Percentiles rank a stretch among this genome's conserved stretches.
Evolutionary conservation across 2,797 vertebrate species (phyloP).

Genomic region (Botia kubotai): DNA sequence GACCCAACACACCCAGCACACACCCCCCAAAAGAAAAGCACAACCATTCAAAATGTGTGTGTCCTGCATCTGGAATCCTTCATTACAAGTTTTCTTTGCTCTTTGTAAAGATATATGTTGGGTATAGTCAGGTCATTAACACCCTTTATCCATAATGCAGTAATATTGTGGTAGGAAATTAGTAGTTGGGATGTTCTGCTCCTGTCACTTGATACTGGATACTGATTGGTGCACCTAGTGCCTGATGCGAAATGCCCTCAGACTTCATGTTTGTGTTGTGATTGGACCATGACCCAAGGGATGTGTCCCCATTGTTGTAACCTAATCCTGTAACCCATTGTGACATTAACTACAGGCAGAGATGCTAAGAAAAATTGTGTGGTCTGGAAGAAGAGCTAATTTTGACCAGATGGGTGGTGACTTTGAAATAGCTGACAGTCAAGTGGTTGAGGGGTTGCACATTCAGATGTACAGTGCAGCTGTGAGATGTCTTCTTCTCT

Average conservation of each 20-base stretch:
- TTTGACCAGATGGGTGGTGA: conserved; percentile 61
- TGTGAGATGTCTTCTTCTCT: conserved; percentile 64
- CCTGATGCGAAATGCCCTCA: conserved; percentile 13
- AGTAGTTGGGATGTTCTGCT: conserved; percentile 60
- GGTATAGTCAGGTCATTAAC: conserved; percentile 50
- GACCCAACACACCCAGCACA: conserved; percentile 15
- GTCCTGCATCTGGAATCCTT: background rate
- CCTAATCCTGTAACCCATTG: conserved; percentile 61
- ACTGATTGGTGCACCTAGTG: conserved; percentile 37
- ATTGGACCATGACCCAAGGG: conserved; percentile 41
- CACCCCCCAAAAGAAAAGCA: background rate
- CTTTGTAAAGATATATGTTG: conserved; percentile 49
- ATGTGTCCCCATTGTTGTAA: conserved; percentile 60
- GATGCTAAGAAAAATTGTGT: conserved; percentile 38
- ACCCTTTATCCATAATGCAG: conserved; percentile 50
- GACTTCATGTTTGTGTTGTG: background rate
- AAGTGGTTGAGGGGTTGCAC: conserved; percentile 51
- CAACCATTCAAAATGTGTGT: background rate
- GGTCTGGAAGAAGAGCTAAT: conserved; percentile 59
- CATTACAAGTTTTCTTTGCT: conserved; percentile 9
- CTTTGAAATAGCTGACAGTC: conserved; percentile 60
- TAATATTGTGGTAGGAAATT: conserved; percentile 56
- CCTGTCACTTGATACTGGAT: conserved; percentile 49
- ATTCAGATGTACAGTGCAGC: conserved; percentile 63
- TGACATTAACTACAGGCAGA: conserved; percentile 50